Evolutionary conservation across 2,888 invertebrate genomes (phyloP).

Genomic region (Eupithecia inturbata): DNA sequence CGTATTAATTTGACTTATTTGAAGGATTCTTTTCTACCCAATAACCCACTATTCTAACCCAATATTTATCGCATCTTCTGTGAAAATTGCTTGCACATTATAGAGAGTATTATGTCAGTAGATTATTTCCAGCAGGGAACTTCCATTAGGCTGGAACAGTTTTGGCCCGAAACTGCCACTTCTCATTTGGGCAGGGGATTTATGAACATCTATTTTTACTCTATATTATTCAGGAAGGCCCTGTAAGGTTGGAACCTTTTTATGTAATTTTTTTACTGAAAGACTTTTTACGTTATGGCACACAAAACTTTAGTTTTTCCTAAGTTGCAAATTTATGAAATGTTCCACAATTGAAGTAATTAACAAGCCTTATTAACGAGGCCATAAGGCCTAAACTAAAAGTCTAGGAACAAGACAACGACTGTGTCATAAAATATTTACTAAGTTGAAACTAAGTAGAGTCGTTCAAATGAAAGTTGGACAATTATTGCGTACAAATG

Average conservation of each 20-base stretch:
- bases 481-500: neutral
- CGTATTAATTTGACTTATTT: neutral
- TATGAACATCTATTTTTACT: slow-evolving; percentile 20
- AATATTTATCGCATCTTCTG: neutral
- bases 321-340: too few species aligned
- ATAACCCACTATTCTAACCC: too few species aligned
- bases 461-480: neutral
- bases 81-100: neutral
- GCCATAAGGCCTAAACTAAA: neutral
- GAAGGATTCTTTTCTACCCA: neutral
- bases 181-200: slow-evolving; percentile 35
- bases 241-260: neutral
- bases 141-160: slow-evolving; percentile 29
- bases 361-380: neutral
- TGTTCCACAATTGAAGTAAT: too few species aligned
- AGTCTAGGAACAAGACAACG: neutral
- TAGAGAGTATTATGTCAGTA: slow-evolving; percentile 15
- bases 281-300: neutral
- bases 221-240: slow-evolving; percentile 8
- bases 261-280: neutral
- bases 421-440: slow-evolving; percentile 34
- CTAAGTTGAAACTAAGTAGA: slow-evolving; percentile 13
- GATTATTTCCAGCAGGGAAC: slow-evolving; percentile 31
- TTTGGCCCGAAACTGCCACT: slow-evolving; percentile 42
- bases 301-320: neutral